phyloP scores from a whole-genome alignment of 2,113 vertebrate genomes.

The Malaclemys terrapin region DNA sequence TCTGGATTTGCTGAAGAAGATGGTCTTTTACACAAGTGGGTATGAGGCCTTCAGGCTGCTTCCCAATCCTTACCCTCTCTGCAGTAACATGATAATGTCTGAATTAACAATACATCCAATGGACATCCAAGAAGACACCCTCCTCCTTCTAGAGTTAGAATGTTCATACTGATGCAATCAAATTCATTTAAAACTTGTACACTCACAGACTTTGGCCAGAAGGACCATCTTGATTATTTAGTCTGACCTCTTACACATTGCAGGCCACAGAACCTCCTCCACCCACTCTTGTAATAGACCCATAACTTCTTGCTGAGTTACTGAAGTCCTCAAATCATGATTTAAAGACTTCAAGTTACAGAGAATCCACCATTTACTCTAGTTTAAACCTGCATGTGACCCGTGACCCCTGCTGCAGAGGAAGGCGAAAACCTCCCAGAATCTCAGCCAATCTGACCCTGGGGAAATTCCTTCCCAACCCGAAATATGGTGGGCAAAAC shows the following conservation, averaged over 20 bases:
- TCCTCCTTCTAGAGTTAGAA: conserved; percentile 22
- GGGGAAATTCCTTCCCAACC: no score
- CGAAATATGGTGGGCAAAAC: neutral
- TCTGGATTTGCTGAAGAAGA: conserved; percentile 7
- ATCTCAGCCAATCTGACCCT: neutral
- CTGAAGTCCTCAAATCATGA: neutral
- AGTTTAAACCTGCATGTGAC: neutral
- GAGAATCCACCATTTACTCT: neutral
- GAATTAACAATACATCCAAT: neutral
- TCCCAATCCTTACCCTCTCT: conserved; percentile 17
- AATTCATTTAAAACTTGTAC: no score
- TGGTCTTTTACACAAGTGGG: neutral
- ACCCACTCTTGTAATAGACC: neutral
- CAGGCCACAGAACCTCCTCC: neutral
- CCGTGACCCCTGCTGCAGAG: no score
- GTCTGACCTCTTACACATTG: neutral
- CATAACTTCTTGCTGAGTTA: neutral
- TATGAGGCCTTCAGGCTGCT: neutral
- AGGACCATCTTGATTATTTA: neutral
- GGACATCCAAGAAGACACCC: neutral
- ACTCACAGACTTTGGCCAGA: neutral
- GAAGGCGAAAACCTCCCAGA: no score
- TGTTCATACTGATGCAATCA: neutral
- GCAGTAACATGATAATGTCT: conserved; percentile 14
- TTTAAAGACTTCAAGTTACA: neutral